phyloP scores from a whole-genome alignment of 2,888 invertebrate species.

The Isoperla grammatica region DNA sequence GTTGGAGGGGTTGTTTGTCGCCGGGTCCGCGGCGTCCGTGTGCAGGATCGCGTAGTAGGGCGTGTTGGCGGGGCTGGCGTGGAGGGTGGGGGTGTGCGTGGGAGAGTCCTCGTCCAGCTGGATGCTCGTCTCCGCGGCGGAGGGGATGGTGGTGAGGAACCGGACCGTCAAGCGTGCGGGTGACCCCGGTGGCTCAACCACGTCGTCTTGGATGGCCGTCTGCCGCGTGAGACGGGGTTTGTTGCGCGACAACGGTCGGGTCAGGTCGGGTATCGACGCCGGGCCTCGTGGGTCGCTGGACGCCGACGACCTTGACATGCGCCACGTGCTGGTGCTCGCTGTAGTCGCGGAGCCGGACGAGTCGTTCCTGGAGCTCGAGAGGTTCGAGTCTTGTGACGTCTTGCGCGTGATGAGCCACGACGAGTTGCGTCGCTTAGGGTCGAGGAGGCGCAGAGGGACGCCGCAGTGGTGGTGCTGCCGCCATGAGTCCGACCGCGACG shows the following conservation, averaged over 20 bases:
- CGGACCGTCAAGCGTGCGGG: constrained; percentile 53
- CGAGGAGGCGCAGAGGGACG: constrained; percentile 66
- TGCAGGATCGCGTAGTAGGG: constrained; percentile 36
- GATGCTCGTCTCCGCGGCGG: constrained; percentile 66
- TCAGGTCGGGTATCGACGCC: constrained; percentile 31
- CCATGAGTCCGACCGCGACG: constrained; percentile 84
- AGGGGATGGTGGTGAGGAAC: constrained; percentile 66
- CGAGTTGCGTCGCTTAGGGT: constrained; percentile 73
- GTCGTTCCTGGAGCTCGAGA: constrained; percentile 86
- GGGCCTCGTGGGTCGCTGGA: constrained; percentile 47
- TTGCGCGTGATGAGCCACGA: constrained; percentile 89
- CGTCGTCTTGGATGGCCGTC: constrained; percentile 69
- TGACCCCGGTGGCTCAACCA: constrained; percentile 54
- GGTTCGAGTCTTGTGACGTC: constrained; percentile 86
- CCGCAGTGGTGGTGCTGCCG: constrained; percentile 68
- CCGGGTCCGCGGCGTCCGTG: constrained; percentile 33
- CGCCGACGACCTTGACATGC: constrained; percentile 78
- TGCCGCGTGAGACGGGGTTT: constrained; percentile 77
- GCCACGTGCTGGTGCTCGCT: constrained; percentile 85
- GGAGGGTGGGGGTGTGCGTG: neutral
- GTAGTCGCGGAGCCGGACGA: constrained; percentile 85
- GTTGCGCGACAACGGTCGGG: constrained; percentile 38
- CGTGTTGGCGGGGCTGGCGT: constrained; percentile 12
- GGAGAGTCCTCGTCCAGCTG: constrained; percentile 52
- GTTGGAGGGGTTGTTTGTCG: constrained; percentile 27